A percentile compares a stretch with the other conserved stretches of the same genome.
Evolutionary conservation across 2,888 invertebrate species (phyloP).

Genomic region (Mesochorus sp.): DNA sequence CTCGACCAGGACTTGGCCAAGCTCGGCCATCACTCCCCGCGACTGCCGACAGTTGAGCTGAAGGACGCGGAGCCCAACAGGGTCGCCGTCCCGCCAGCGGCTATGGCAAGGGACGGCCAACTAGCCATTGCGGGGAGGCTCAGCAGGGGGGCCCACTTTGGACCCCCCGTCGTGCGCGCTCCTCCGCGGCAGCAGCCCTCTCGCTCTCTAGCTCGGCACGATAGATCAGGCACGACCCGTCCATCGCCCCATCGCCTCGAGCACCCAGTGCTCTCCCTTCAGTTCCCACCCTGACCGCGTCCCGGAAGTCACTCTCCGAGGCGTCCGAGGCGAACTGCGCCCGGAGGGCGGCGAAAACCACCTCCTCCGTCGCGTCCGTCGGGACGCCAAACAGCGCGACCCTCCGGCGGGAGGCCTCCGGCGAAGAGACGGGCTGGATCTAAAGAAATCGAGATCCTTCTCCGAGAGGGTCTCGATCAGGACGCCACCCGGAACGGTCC

Average conservation of each 20-base stretch:
- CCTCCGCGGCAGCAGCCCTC: not conserved
- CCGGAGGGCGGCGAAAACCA: not conserved
- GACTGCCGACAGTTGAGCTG: no score
- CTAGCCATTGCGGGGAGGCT: not conserved
- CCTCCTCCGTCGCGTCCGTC: not conserved
- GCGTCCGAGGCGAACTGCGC: not conserved
- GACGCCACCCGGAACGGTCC: not conserved
- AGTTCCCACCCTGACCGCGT: not conserved
- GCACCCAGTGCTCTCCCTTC: not conserved
- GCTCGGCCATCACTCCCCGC: no score
- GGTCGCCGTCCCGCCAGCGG: not conserved
- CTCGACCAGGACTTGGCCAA: no score
- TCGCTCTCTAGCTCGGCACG: not conserved
- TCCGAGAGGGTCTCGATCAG: not conserved
- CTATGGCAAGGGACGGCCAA: not conserved
- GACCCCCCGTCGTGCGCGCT: not conserved
- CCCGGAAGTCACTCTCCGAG: not conserved
- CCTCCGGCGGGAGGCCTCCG: not conserved
- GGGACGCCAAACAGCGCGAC: not conserved
- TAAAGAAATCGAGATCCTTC: constrained; percentile 14
- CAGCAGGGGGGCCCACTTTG: no score
- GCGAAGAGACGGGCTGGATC: not conserved
- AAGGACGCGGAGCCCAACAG: not conserved
- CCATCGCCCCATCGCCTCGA: constrained; percentile 4
- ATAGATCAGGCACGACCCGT: not conserved